Conservation (phyloP, 2,797 vertebrate genomes). For the Sebastes wilsoni region DNA sequence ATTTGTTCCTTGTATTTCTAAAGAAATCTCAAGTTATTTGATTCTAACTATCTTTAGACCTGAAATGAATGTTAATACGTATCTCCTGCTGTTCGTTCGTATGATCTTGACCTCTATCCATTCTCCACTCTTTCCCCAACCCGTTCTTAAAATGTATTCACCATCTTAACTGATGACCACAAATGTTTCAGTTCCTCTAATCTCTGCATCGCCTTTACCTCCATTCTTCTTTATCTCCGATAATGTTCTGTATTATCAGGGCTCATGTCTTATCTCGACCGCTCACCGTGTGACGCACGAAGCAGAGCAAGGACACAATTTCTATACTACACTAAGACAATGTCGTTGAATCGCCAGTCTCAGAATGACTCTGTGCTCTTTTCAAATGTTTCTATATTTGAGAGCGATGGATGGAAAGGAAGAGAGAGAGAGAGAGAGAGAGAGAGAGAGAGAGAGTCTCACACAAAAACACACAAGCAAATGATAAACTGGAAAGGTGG, state of each 20-base stretch:
- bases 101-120: neutral
- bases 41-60: neutral
- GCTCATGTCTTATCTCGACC: slow-evolving; percentile 59
- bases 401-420: neutral
- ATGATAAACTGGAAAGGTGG: slow-evolving; percentile 35
- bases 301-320: slow-evolving; percentile 53
- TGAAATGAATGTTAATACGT: neutral
- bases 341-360: slow-evolving; percentile 14
- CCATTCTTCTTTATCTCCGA: slow-evolving; percentile 44
- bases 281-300: slow-evolving; percentile 58
- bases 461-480: slow-evolving; percentile 21
- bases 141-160: neutral
- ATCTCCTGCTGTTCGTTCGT: neutral
- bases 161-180: slow-evolving; percentile 29
- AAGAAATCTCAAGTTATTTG: neutral
- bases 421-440: neutral
- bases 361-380: slow-evolving; percentile 4
- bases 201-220: slow-evolving; percentile 31
- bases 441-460: neutral
- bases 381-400: slow-evolving; percentile 28
- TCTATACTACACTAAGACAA: slow-evolving; percentile 36
- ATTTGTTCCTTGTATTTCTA: neutral
- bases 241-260: slow-evolving; percentile 56
- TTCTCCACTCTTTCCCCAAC: neutral
- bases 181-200: slow-evolving; percentile 26